phyloP scores from a whole-genome alignment of 2,888 invertebrate species.

The Campaea margaritaria region DNA sequence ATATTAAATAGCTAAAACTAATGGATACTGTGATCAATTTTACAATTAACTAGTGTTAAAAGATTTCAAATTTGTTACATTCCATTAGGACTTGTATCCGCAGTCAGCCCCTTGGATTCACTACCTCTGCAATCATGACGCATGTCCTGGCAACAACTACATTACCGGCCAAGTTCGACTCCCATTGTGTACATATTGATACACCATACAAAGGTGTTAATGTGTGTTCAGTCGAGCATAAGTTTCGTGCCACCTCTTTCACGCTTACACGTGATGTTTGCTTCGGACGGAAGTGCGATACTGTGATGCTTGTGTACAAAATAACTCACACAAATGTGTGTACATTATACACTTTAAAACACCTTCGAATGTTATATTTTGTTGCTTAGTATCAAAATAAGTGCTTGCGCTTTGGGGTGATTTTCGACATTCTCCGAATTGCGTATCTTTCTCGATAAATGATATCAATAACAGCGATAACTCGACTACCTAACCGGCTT shows the following conservation, averaged over 20 bases:
- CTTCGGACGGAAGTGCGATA: constrained; percentile 32
- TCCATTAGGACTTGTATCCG: too few species aligned
- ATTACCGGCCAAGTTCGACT: constrained; percentile 7
- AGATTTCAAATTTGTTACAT: too few species aligned
- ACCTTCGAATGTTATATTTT: not conserved
- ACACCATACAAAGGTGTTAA: constrained; percentile 29
- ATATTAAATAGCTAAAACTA: too few species aligned
- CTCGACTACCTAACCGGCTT: too few species aligned
- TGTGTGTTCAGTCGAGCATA: constrained; percentile 32
- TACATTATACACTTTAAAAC: not conserved
- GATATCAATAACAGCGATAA: too few species aligned
- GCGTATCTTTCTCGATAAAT: too few species aligned
- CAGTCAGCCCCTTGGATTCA: not conserved
- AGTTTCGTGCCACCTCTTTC: constrained; percentile 34
- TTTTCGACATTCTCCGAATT: not conserved
- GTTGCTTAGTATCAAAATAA: too few species aligned
- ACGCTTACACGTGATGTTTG: constrained; percentile 30
- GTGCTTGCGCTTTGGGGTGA: too few species aligned
- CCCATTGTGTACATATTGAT: constrained; percentile 11
- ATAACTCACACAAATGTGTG: not conserved
- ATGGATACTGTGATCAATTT: too few species aligned
- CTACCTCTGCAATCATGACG: not conserved
- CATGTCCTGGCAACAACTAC: not conserved
- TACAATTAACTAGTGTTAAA: too few species aligned
- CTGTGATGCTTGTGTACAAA: constrained; percentile 26